These are phyloP conservation scores for Pycnonotus jocosus DNA, from an alignment of 2,113 vertebrate genomes.

Conservation along the genomic window DNA sequence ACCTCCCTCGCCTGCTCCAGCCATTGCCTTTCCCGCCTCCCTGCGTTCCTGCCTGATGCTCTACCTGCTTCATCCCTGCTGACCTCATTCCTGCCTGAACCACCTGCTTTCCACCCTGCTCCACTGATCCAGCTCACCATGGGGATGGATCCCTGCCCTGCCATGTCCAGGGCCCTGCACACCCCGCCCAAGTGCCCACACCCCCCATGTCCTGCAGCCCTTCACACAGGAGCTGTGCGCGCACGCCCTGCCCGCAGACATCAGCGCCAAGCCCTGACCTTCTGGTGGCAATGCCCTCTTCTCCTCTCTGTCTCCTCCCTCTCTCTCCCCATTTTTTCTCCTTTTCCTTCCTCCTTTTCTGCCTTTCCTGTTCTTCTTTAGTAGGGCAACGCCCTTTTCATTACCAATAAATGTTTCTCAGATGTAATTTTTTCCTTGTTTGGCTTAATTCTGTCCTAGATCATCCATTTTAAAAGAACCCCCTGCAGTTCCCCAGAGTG, in stretches of 20 bases:
- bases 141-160: neutral
- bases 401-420: neutral
- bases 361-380: neutral
- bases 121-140: fast-evolving
- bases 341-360: neutral
- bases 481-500: neutral
- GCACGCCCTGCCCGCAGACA: fast-evolving
- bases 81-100: neutral
- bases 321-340: no score
- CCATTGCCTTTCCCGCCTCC: neutral
- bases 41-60: neutral
- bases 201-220: fast-evolving
- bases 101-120: neutral
- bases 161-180: no score
- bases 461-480: fast-evolving
- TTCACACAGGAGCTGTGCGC: fast-evolving
- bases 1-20: neutral
- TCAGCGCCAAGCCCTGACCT: fast-evolving
- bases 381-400: neutral
- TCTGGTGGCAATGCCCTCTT: fast-evolving
- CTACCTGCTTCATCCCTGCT: neutral
- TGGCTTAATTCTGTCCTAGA: neutral
- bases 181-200: neutral
- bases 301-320: neutral
- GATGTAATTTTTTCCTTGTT: neutral